Evolutionary conservation across 2,797 vertebrate genomes (phyloP).

Genomic region (Nyctibius grandis): DNA sequence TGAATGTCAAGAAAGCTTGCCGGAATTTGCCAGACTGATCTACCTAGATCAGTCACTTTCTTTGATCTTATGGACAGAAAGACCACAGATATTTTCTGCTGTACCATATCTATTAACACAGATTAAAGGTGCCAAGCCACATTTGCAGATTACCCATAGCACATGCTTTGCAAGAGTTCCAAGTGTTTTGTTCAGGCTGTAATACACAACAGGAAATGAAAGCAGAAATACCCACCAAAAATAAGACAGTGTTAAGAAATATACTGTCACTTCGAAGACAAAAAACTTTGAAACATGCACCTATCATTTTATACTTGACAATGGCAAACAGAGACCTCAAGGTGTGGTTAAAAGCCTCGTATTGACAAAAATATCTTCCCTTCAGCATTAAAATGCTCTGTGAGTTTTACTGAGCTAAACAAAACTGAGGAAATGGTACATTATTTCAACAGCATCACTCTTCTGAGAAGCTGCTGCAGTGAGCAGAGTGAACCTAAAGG

Average conservation of each 20-base stretch:
- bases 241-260: neutral
- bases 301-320: constrained; percentile 25
- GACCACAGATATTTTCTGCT: neutral
- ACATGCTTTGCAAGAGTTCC: neutral
- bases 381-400: neutral
- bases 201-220: neutral
- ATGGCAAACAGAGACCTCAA: neutral
- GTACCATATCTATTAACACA: neutral
- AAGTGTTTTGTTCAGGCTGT: neutral
- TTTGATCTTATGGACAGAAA: neutral
- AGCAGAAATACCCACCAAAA: neutral
- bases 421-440: neutral
- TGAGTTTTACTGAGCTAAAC: neutral
- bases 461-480: neutral
- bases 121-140: neutral
- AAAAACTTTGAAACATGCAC: neutral
- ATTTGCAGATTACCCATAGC: neutral
- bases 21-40: neutral
- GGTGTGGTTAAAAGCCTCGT: neutral
- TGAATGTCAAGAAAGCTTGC: neutral
- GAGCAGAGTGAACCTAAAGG: neutral
- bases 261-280: constrained; percentile 13
- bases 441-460: neutral
- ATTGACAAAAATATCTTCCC: neutral
- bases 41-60: neutral